Evolutionary conservation across 2,888 invertebrate genomes (phyloP), one percentile per base, ranked within the genome.

Genomic region (Tiphia femorata): DNA sequence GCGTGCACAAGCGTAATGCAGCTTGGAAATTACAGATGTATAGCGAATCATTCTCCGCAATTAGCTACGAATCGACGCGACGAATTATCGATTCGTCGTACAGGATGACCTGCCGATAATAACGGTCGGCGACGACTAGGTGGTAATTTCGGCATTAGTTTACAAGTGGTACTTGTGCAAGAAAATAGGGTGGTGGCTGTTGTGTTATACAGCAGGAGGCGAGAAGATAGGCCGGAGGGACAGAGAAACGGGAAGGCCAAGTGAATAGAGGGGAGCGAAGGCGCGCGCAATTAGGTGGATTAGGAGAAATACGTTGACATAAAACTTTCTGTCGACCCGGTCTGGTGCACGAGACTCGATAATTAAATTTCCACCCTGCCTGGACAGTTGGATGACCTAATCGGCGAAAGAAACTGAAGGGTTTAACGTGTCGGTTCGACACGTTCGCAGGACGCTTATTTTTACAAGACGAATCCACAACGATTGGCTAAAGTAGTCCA

Each of bases 291-390:
- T 52, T 48, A 40, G 43, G 8, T 19, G 35, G 40, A 57, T 57
- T 49, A 57, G 41, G 25, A 35, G 38, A 44, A 44, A 57, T 57
- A 52, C 48, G 38, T 52, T 35, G 44, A 42, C 23, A 20, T 44
- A 27, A 48, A 60, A 57, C 57, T 57, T 48, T 46, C 29, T 7
- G 10, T 21, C 20, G 23, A 23, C 7, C 44, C 40, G 17, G 29
- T 42, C 19, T 20, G 30, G 10, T 38, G 48, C 51, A 37, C 33
- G 20, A 27, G 14, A 14, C 20, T 40, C 40, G 48, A 25, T 57
- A 57, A 57, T 60, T 57, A 44, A 51, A 50, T 57, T 51, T 51
- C 37, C 7, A 2, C 3, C 29, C 29, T 48, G 38, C 57, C 51
- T n/a, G n/a, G n/a, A n/a, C n/a, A n/a, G n/a, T n/a, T n/a, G n/a